Percentiles rank a stretch among this genome's conserved stretches.
phyloP scores from a whole-genome alignment of 2,113 vertebrate genomes.

The Tursiops truncatus region DNA sequence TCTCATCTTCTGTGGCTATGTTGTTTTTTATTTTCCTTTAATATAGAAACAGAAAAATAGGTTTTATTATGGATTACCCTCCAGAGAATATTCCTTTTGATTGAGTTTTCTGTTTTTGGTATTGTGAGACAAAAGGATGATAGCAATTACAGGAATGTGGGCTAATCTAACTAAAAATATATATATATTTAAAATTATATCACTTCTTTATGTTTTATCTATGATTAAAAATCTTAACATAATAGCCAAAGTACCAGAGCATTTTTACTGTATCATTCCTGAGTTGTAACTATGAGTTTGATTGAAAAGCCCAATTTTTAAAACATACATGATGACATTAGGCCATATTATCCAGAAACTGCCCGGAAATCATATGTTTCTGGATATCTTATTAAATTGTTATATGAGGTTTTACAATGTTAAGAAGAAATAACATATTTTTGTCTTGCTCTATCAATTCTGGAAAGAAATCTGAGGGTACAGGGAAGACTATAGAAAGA shows the following conservation, averaged over 20 bases:
- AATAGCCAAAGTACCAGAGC: not conserved
- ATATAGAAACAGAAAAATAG: slow-evolving; percentile 45
- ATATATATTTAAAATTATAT: not conserved
- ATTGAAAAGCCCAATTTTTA: slow-evolving; percentile 8
- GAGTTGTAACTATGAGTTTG: not conserved
- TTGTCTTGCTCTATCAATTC: not conserved
- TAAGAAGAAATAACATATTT: not conserved
- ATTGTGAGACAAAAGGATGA: slow-evolving; percentile 27
- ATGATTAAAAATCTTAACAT: not conserved
- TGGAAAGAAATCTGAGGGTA: not conserved
- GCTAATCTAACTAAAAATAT: not conserved
- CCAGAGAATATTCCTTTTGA: not conserved
- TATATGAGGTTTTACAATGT: not conserved
- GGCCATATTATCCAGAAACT: not conserved
- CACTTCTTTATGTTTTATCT: not conserved
- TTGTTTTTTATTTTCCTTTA: not conserved
- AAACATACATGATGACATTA: not conserved
- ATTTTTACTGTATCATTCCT: not conserved
- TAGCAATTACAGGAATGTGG: slow-evolving; percentile 26
- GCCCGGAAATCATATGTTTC: not conserved
- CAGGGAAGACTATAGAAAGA: not conserved
- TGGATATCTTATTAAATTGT: not conserved
- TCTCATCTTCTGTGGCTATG: slow-evolving; percentile 31
- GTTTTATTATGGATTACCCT: slow-evolving; percentile 42
- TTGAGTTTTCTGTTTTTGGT: slow-evolving; percentile 56